phyloP scores from a whole-genome alignment of 30 jellyfish, hydroid and myxozoan species.

The Catostylus mosaicus region DNA sequence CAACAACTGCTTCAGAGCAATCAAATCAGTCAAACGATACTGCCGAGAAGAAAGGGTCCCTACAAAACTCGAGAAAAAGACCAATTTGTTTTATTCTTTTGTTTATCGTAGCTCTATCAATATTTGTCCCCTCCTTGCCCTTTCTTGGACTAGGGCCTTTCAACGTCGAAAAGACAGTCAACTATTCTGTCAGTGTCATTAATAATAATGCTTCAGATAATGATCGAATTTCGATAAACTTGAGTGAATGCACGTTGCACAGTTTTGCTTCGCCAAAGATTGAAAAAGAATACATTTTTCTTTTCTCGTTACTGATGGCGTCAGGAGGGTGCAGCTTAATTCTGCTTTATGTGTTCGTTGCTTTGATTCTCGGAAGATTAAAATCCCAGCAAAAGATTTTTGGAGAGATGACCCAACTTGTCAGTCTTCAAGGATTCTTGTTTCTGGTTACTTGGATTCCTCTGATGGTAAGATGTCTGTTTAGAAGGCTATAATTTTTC shows the following conservation, averaged over 20 bases:
- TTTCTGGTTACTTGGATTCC: conserved; percentile 69
- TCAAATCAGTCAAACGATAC: conserved; percentile 22
- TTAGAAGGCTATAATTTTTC: too few relatives aligned
- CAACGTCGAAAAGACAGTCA: not conserved
- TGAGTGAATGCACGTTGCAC: conserved; percentile 31
- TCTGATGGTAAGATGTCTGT: conserved; percentile 27
- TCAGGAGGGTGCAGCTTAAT: conserved; percentile 66
- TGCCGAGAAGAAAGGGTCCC: not conserved
- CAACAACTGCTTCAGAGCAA: conserved; percentile 56
- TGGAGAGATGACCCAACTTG: conserved; percentile 52
- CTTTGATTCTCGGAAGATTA: conserved; percentile 29
- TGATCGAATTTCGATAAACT: not conserved
- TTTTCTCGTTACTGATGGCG: conserved; percentile 55
- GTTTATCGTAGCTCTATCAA: conserved; percentile 35
- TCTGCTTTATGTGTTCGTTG: conserved; percentile 28
- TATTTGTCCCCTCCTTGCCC: conserved; percentile 47
- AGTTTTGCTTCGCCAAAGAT: conserved; percentile 61
- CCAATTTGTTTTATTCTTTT: conserved; percentile 41
- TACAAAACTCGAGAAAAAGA: conserved; percentile 36
- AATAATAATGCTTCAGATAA: not conserved
- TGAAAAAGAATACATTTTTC: conserved; percentile 59
- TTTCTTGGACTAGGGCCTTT: conserved; percentile 67
- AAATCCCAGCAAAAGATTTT: conserved; percentile 45
- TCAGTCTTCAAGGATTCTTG: conserved; percentile 57
- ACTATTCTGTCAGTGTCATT: not conserved